Evolutionary conservation across 2,888 invertebrate species (phyloP), one percentile per base, ranked within the genome.

Genomic region (Tachystola acroxantha): DNA sequence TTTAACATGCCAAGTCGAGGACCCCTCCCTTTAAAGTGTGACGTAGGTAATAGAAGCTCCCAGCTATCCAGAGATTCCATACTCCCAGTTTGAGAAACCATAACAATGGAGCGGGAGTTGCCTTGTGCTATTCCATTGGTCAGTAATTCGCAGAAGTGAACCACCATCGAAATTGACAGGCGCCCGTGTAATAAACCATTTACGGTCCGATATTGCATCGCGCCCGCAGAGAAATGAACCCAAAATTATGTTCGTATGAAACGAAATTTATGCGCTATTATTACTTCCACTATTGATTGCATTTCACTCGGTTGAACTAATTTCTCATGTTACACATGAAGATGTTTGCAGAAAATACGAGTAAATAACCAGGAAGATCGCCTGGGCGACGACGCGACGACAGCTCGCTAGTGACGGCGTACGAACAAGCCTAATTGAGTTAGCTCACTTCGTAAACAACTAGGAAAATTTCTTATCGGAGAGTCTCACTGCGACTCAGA

Each of bases 121-220:
- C 48, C 57, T 50, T 63, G 54, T 65, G 54, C 50, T 57, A 58
- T 74, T 77, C 73, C 72, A 73, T 73, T 72, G 77, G 77, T 66
- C 76, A 74, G 70, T 73, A 68, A 70, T 68, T 68, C 65, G 60
- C 57, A 62, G 70, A 70, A 73, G 70, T 68, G 63, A 66, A 65
- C 66, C 70, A 69, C 64, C 65, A 62, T 57, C 58, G 63, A 56
- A 69, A 77, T 73, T 75, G 75, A 75, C 73, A 79, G 69, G 19
- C 67, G 66, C 58, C 35, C 69, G 50, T 56, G 64, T 55, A 62
- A 73, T 79, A 79, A 78, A 80, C 57, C 63, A 66, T 75, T 75
- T 74, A 65, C 54, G 48, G 46, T 39, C 46, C 51, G 45, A 53
- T 57, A 70, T 63, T 60, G 62, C 63, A 64, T 50, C 48, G 52